Base-by-base conservation (phyloP, 2,797 vertebrate genomes). In the Acanthurus leucopareius region DNA sequence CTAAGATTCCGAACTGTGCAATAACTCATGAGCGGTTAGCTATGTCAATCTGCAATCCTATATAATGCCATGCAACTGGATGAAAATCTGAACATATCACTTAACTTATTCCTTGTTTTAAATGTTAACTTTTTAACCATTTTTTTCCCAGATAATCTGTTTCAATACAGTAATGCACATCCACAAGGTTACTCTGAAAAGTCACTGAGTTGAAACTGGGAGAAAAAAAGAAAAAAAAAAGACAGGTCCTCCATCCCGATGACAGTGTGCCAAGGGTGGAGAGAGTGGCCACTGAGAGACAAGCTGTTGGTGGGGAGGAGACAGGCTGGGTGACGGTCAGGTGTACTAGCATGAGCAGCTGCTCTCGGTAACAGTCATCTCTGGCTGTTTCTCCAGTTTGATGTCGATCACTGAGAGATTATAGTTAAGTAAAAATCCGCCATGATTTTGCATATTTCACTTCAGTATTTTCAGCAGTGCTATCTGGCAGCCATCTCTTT, bases 11-110 rank as follows among this genome's bases (percentile, higher is more conserved):
- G 86, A 95, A 94, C 92, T 96, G 95, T 96, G 95, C 95, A 94
- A 96, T 92, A 97, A 96, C 95, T 94, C 90, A 95, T 94, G 93
- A 94, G 94, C 94, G 69, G 88, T 94, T 95, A 94, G 92, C 90
- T 83, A 94, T 93, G 93, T 96, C 94, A 95, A 93, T 96, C 94
- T 96, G 96, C 94, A 95, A 90, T 96, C 94, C 74, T 95, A 96
- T 93, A 95, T 92, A 96, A 96, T 95, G 96, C 95, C 97, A 97
- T 97, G 97, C 97, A 97, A 96, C 95, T 95, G 94, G 94, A 96
- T 94, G 87, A 92, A 86, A 91, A 91, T 90, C 90, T 84, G 78
- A 93, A 93, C 84, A 83, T 80, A 89, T 91, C 86, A 76, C 86
- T 92, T 87, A 93, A 94, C 87, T 84, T 94, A 93, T 88, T 86